Evolutionary conservation across 2,888 invertebrate species (phyloP), one percentile per base, ranked within the genome.

Genomic region (Drosophila paranaensis): DNA sequence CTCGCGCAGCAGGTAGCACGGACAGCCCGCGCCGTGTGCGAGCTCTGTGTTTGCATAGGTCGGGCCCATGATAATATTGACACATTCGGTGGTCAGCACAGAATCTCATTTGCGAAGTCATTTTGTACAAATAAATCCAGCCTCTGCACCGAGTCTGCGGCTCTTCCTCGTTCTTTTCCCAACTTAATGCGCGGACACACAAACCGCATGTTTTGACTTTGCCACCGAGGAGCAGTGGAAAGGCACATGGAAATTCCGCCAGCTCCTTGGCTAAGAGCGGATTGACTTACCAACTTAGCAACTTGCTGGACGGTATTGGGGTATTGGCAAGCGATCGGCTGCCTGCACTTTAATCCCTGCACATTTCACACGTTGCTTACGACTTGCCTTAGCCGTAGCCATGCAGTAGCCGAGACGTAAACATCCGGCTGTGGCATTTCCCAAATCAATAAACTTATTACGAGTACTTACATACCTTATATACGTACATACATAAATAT

Each of bases 21-120:
- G 54, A 33, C 40, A 48, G 60, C 35, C 55, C 55, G 27, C 53
- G 57, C 69, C 46, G 74, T 74, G 74, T 65, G 74, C 25, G 67
- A 58, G 60, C 53, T 16, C 25, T 54, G 55, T 88, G 85, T 90
- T 89, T 87, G 85, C 80, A 78, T 81, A 79, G 79, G 74, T 55
- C 55, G 60, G 58, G 71, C 75, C 74, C 86, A 88, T 80, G 77
- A 88, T 73, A 91, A 91, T 91, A 91, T 90, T 91, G 89, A 90
- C 90, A 88, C 66, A 81, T 79, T 87, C 74, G 85, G 77, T 79
- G 86, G 83, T 74, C 82, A 75, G 71, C 68, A 58, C 70, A 65
- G 80, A 90, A 90, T 91, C 91, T 88, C 88, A 91, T 91, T 91
- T 91, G 90, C 83, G 82, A 91, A 91, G 91, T 91, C 91, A 91